Conservation (phyloP, 2,888 invertebrate genomes). For the Andricus quercusramuli region DNA sequence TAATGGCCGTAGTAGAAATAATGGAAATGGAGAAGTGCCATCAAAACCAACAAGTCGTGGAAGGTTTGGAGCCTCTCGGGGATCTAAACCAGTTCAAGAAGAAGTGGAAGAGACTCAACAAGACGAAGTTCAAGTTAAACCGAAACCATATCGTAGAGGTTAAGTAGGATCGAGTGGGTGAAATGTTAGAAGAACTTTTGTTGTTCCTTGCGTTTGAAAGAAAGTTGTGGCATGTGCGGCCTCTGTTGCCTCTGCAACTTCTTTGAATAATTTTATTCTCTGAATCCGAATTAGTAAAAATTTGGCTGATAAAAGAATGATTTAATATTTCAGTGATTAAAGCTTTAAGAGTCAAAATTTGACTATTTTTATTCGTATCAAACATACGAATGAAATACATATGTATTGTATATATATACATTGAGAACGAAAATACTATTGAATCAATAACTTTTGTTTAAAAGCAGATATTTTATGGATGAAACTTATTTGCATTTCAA, state of each 20-base stretch:
- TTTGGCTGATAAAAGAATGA: background rate
- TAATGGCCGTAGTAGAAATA: conserved; percentile 54
- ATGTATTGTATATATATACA: background rate
- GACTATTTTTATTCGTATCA: background rate
- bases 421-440: no score
- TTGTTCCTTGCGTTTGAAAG: conserved; percentile 37
- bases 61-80: conserved; percentile 65
- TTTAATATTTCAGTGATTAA: background rate
- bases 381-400: background rate
- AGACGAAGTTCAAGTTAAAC: conserved; percentile 72
- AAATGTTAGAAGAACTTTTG: conserved; percentile 40
- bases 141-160: conserved; percentile 70
- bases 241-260: conserved; percentile 34
- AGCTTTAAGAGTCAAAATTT: background rate
- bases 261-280: conserved; percentile 7
- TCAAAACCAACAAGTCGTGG: conserved; percentile 65
- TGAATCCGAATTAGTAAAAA: background rate
- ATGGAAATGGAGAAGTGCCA: conserved; percentile 58
- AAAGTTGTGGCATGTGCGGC: conserved; percentile 28
- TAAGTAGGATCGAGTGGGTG: conserved; percentile 50
- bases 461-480: no score
- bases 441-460: no score
- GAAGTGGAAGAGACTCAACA: conserved; percentile 72
- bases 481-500: background rate
- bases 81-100: conserved; percentile 64